A percentile compares a stretch with the other conserved stretches of the same genome.
Evolutionary conservation across 2,888 invertebrate genomes (phyloP).

Genomic region (Cheilosia variabilis): DNA sequence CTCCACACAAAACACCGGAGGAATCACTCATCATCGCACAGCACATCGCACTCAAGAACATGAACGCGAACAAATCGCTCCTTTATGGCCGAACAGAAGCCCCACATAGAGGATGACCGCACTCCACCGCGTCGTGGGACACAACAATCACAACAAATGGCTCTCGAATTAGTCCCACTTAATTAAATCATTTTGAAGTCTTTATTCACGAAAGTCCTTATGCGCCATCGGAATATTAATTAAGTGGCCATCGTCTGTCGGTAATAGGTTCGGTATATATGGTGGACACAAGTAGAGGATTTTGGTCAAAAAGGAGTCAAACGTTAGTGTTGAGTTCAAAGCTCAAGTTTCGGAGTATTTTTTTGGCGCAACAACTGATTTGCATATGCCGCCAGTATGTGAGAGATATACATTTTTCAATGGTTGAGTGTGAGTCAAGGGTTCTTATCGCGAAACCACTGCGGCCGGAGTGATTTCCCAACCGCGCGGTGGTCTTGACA

Average conservation of each 20-base stretch:
- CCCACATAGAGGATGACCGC: slow-evolving; percentile 31
- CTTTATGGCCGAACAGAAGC: slow-evolving; percentile 46
- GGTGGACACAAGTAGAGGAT: background rate
- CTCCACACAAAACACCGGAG: slow-evolving; percentile 27
- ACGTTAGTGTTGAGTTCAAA: slow-evolving; percentile 8
- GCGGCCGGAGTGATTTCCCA: slow-evolving; percentile 11
- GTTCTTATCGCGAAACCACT: slow-evolving; percentile 1
- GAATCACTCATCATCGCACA: slow-evolving; percentile 7
- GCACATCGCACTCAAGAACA: slow-evolving; percentile 30
- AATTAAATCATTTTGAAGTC: slow-evolving; percentile 74
- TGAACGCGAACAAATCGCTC: slow-evolving; percentile 57
- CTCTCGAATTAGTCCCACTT: slow-evolving; percentile 71
- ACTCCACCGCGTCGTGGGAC: slow-evolving; percentile 43
- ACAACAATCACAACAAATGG: slow-evolving; percentile 48
- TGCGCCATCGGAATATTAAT: slow-evolving; percentile 72
- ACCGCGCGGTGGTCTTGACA: slow-evolving; percentile 2
- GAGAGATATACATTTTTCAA: background rate
- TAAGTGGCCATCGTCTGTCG: slow-evolving; percentile 67
- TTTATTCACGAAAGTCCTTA: slow-evolving; percentile 73
- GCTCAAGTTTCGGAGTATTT: slow-evolving; percentile 41
- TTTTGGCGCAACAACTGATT: slow-evolving; percentile 34
- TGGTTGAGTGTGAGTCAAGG: slow-evolving; percentile 6
- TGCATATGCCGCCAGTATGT: slow-evolving; percentile 21
- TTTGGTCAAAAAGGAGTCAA: slow-evolving; percentile 7
- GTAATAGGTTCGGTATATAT: background rate